Conservation (phyloP, 2,797 vertebrate species). For the Antrozous pallidus region DNA sequence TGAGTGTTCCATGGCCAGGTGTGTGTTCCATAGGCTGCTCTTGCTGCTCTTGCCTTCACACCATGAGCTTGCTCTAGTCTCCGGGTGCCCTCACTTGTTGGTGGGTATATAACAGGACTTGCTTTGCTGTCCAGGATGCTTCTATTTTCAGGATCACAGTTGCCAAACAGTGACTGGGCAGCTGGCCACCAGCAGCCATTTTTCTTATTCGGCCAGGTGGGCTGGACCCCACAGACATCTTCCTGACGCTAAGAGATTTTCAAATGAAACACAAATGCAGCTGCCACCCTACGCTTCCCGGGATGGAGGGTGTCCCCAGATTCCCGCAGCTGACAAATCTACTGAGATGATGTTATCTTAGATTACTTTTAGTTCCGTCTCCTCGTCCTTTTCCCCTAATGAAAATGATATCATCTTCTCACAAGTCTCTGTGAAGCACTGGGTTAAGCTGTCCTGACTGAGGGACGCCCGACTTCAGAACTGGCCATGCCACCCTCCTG, state of each 20-base stretch:
- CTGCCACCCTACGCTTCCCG: background rate
- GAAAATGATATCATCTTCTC: background rate
- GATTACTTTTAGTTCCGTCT: background rate
- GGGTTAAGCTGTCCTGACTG: background rate
- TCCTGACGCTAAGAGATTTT: background rate
- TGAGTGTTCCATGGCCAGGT: background rate
- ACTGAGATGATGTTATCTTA: too few relatives aligned
- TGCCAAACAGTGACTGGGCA: background rate
- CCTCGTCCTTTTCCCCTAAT: background rate
- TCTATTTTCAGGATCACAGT: background rate
- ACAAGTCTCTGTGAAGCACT: background rate
- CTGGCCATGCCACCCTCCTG: background rate
- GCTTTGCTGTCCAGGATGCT: background rate
- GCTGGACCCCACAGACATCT: rapidly evolving
- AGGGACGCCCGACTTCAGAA: background rate
- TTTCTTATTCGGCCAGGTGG: background rate
- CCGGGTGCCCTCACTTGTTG: background rate
- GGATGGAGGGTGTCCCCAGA: background rate
- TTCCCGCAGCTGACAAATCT: rapidly evolving
- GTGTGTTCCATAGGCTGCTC: too few relatives aligned
- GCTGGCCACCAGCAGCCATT: background rate
- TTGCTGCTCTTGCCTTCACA: background rate
- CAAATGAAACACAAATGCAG: background rate
- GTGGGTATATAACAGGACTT: rapidly evolving
- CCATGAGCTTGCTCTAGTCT: background rate